phyloP scores from a whole-genome alignment of 2,888 invertebrate species.

The Leucania comma region DNA sequence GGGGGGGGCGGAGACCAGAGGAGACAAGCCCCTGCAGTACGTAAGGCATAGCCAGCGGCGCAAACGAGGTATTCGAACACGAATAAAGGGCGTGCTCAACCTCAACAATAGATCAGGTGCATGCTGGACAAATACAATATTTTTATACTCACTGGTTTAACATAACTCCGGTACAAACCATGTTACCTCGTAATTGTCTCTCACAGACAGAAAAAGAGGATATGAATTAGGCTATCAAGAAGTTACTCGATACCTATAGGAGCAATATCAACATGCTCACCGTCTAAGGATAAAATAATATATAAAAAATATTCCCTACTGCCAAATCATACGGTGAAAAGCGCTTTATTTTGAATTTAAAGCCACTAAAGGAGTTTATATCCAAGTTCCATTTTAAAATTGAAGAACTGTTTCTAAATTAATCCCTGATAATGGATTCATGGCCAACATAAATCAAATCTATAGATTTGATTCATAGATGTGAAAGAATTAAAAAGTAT shows the following conservation, averaged over 20 bases:
- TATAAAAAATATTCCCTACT: constrained; percentile 14
- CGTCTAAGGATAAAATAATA: not conserved
- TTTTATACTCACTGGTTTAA: constrained; percentile 1
- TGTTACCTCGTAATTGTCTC: not conserved
- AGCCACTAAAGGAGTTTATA: constrained; percentile 1
- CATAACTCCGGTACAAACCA: not conserved
- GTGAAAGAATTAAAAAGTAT: too few relatives aligned
- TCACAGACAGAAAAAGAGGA: not conserved
- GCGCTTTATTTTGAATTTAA: constrained; percentile 16
- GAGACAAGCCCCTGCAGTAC: not conserved
- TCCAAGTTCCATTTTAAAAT: not conserved
- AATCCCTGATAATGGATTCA: not conserved
- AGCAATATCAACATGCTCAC: not conserved
- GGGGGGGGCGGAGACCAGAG: constrained; percentile 52
- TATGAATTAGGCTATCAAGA: not conserved
- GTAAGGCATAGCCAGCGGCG: not conserved
- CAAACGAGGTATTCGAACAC: constrained; percentile 3
- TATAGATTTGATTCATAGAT: too few relatives aligned
- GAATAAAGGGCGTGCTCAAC: not conserved
- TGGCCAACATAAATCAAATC: too few relatives aligned
- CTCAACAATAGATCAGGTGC: constrained; percentile 6
- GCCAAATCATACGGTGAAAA: constrained; percentile 1
- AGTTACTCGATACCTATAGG: constrained; percentile 6
- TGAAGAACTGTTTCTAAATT: not conserved
- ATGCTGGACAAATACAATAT: constrained; percentile 4